These are phyloP conservation scores for Cavia porcellus DNA, from an alignment of 2,113 vertebrate genomes.

Conservation along the genomic window DNA sequence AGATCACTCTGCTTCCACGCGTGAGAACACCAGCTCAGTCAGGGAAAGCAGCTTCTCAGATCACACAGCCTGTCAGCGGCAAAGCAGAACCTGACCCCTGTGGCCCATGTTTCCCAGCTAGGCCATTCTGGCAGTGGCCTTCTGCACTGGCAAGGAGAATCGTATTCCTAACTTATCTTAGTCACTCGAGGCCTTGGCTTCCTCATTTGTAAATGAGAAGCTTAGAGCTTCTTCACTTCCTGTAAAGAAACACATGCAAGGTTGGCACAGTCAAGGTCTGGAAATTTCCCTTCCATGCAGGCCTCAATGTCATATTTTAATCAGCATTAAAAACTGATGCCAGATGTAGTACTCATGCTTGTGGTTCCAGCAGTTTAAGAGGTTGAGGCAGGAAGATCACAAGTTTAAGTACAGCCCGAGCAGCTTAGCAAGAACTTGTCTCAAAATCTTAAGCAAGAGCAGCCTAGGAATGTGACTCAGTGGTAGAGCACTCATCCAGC, in stretches of 20 bases:
- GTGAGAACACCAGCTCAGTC: not conserved
- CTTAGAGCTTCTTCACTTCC: not conserved
- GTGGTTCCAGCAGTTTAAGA: not conserved
- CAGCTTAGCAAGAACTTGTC: not conserved
- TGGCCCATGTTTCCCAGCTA: not conserved
- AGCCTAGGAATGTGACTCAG: not conserved
- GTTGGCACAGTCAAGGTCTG: not conserved
- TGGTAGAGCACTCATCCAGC: not conserved
- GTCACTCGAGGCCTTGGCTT: not conserved
- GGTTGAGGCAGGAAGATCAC: not conserved
- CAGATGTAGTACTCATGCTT: not conserved
- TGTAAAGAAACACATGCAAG: no score
- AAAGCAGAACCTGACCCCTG: not conserved
- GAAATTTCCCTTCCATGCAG: rapidly evolving
- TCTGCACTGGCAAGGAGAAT: not conserved
- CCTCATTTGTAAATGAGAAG: not conserved
- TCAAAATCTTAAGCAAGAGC: not conserved
- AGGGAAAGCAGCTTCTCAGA: not conserved
- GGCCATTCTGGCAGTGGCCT: no score
- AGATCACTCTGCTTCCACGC: not conserved
- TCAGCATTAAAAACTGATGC: not conserved
- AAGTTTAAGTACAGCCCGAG: not conserved
- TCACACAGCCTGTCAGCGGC: not conserved
- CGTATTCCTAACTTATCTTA: not conserved
- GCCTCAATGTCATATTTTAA: rapidly evolving